These are phyloP conservation scores for Chrysogorgia sp. DNA, from an alignment of 92 coral and sea anemone genomes.

Conservation along the genomic window DNA sequence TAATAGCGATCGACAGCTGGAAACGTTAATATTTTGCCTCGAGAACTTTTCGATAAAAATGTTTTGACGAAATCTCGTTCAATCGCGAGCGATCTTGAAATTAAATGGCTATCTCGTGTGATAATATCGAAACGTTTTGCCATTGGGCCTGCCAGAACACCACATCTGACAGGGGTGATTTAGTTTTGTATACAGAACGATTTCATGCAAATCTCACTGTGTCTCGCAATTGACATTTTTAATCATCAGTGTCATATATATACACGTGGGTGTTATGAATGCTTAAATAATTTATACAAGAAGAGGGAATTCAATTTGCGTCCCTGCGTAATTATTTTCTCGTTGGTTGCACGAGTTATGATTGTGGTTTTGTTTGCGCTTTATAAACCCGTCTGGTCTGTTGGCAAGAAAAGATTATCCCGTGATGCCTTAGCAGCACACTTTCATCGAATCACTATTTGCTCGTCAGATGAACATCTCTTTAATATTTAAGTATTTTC, in stretches of 20 bases:
- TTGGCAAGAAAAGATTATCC: background rate
- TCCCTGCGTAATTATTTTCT: slow-evolving; percentile 20
- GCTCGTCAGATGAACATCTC: slow-evolving; percentile 14
- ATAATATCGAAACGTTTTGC: too few relatives aligned
- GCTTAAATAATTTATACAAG: slow-evolving; percentile 27
- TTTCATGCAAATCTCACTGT: slow-evolving; percentile 9
- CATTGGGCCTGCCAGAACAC: too few relatives aligned
- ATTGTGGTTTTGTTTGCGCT: background rate
- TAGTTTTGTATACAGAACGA: too few relatives aligned
- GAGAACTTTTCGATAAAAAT: too few relatives aligned
- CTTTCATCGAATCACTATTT: slow-evolving; percentile 3
- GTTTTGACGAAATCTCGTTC: too few relatives aligned
- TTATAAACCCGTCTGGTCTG: background rate
- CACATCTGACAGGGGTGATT: too few relatives aligned
- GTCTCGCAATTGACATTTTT: slow-evolving; percentile 1
- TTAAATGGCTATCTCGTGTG: too few relatives aligned
- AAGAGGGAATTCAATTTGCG: slow-evolving; percentile 23
- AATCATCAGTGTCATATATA: slow-evolving; percentile 22
- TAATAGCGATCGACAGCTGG: background rate
- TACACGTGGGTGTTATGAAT: background rate
- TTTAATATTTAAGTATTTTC: slow-evolving; percentile 37
- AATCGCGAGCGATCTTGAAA: too few relatives aligned
- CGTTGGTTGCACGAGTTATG: slow-evolving; percentile 11
- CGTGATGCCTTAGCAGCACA: slow-evolving; percentile 5
- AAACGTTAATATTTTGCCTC: background rate